phyloP scores from a whole-genome alignment of 2,797 vertebrate genomes.

The Todus mexicanus region DNA sequence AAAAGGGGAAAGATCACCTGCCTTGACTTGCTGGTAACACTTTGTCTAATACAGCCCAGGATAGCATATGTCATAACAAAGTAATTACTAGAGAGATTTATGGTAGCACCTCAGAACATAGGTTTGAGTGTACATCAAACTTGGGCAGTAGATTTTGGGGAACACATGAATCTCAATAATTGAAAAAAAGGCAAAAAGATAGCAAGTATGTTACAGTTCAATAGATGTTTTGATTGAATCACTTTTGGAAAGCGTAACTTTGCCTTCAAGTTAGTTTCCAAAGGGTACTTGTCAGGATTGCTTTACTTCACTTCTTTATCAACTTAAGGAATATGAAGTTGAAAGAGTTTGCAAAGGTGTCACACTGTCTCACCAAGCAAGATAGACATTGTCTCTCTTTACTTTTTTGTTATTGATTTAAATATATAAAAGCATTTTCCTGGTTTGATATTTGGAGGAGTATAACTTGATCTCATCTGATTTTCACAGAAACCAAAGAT shows the following conservation, averaged over 20 bases:
- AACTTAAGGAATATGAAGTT: not conserved
- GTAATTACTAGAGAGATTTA: not conserved
- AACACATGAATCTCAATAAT: too few relatives aligned
- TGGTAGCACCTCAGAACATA: too few relatives aligned
- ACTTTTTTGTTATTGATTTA: not conserved
- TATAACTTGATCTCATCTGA: not conserved
- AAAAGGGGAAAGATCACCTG: too few relatives aligned
- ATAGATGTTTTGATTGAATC: not conserved
- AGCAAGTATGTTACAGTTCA: not conserved
- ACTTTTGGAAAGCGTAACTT: not conserved
- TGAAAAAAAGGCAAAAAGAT: not conserved
- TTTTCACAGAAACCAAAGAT: not conserved
- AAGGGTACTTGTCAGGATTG: not conserved
- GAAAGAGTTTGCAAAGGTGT: not conserved
- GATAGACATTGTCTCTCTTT: not conserved
- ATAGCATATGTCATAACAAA: not conserved
- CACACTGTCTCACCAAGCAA: not conserved
- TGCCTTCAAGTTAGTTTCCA: not conserved
- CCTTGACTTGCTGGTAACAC: too few relatives aligned
- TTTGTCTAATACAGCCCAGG: not conserved
- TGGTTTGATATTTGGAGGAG: not conserved
- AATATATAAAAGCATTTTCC: not conserved
- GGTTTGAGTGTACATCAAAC: too few relatives aligned
- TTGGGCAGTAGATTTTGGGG: too few relatives aligned
- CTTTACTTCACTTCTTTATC: not conserved